phyloP scores from a whole-genome alignment of 2,113 vertebrate species.

The Mesocricetus auratus region DNA sequence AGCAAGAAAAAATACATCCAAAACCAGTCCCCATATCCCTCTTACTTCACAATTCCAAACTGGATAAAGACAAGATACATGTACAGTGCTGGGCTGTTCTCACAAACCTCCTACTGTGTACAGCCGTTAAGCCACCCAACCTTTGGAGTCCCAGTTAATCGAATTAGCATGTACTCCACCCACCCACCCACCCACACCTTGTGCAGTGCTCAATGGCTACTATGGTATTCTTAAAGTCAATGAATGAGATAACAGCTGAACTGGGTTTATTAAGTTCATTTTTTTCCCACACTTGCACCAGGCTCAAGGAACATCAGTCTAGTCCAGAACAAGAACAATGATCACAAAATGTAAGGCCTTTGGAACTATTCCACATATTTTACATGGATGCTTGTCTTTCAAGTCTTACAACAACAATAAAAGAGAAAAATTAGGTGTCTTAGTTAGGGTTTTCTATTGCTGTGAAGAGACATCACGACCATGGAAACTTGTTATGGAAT shows the following conservation, averaged over 20 bases:
- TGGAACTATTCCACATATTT: not conserved
- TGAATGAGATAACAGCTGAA: not conserved
- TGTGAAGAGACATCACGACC: too few relatives aligned
- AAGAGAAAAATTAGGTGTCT: not conserved
- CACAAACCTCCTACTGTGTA: not conserved
- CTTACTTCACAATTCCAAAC: not conserved
- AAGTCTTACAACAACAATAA: not conserved
- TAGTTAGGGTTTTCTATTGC: too few relatives aligned
- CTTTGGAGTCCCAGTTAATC: not conserved
- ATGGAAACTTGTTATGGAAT: too few relatives aligned
- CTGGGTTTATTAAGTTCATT: slow-evolving; percentile 1
- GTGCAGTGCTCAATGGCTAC: not conserved
- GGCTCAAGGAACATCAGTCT: not conserved
- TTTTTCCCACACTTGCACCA: not conserved
- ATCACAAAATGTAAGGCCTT: not conserved
- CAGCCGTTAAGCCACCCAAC: not conserved
- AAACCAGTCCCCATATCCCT: not conserved
- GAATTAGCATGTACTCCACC: not conserved
- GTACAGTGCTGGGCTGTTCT: not conserved
- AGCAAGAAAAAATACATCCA: not conserved
- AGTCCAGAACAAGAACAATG: not conserved
- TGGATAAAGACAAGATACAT: not conserved
- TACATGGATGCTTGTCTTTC: not conserved
- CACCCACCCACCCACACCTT: not conserved
- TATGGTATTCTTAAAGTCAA: not conserved